A percentile compares a stretch with the other conserved stretches of the same genome.
phyloP scores from a whole-genome alignment of 2,113 vertebrate genomes.

The Tyto alba region DNA sequence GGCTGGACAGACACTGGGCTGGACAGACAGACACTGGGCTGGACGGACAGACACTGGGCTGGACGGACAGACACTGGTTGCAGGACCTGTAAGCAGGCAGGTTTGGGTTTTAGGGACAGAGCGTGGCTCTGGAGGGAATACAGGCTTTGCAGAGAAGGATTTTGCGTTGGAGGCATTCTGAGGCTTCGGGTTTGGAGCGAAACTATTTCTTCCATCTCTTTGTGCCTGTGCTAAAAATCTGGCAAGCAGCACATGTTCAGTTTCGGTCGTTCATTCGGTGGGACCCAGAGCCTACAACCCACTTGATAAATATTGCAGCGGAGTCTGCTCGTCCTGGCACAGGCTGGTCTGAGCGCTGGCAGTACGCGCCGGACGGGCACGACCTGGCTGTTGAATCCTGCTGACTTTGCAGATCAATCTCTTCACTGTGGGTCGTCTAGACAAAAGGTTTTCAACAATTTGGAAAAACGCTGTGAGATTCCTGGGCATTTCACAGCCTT shows the following conservation, averaged over 20 bases:
- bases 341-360: background rate
- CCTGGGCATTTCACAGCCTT: background rate
- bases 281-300: background rate
- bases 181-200: background rate
- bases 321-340: background rate
- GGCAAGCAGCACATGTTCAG: too few relatives aligned
- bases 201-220: background rate
- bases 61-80: too few relatives aligned
- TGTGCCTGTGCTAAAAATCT: background rate
- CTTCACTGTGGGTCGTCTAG: background rate
- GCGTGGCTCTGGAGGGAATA: background rate
- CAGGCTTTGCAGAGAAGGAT: background rate
- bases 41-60: background rate
- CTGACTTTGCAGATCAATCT: background rate
- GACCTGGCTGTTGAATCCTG: background rate
- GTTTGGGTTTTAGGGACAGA: background rate
- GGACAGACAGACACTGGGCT: background rate
- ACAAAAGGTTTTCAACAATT: background rate
- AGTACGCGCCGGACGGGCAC: fast-evolving
- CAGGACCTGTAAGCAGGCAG: background rate
- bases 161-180: background rate
- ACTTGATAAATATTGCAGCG: background rate
- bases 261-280: fast-evolving
- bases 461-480: background rate
- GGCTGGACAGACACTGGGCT: background rate